phyloP scores from a whole-genome alignment of 1,140 invertebrate genomes.

The Brachionus sp. region DNA sequence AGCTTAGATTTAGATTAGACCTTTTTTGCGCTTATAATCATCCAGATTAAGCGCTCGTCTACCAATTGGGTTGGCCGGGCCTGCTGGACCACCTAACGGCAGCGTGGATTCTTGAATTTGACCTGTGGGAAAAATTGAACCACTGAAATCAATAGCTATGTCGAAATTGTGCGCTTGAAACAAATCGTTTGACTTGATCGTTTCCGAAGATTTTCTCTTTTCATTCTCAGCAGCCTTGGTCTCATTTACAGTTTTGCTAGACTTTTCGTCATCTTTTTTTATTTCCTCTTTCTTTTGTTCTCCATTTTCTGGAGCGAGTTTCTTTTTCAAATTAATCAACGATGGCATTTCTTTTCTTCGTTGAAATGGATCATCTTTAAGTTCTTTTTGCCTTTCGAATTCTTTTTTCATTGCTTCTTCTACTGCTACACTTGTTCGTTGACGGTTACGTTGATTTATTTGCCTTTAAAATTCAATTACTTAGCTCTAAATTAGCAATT shows the following conservation, averaged over 20 bases:
- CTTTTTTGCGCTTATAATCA: conserved; percentile 42
- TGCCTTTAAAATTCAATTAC: not conserved
- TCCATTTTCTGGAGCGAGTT: not conserved
- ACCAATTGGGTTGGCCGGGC: not conserved
- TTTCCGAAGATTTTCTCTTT: not conserved
- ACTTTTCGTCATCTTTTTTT: not conserved
- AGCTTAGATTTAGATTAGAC: conserved; percentile 11
- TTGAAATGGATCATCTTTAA: conserved; percentile 44
- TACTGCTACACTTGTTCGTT: conserved; percentile 4
- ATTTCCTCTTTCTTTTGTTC: not conserved
- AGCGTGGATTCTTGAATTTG: conserved; percentile 7
- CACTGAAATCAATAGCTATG: not conserved
- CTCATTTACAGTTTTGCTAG: not conserved
- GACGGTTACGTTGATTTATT: conserved; percentile 36
- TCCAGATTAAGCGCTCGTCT: conserved; percentile 38
- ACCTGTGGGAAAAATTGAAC: not conserved
- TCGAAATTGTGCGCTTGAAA: conserved; percentile 43
- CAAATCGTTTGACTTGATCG: not conserved
- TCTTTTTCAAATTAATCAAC: conserved; percentile 18
- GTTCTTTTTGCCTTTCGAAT: conserved; percentile 31
- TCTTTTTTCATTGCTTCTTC: conserved; percentile 45
- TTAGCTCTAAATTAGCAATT: not conserved
- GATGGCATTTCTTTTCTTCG: conserved; percentile 22
- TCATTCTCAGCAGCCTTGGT: not conserved
- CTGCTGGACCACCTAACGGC: not conserved